Evolutionary conservation across 2,113 vertebrate genomes (phyloP).

Genomic region (Chloebia gouldiae): DNA sequence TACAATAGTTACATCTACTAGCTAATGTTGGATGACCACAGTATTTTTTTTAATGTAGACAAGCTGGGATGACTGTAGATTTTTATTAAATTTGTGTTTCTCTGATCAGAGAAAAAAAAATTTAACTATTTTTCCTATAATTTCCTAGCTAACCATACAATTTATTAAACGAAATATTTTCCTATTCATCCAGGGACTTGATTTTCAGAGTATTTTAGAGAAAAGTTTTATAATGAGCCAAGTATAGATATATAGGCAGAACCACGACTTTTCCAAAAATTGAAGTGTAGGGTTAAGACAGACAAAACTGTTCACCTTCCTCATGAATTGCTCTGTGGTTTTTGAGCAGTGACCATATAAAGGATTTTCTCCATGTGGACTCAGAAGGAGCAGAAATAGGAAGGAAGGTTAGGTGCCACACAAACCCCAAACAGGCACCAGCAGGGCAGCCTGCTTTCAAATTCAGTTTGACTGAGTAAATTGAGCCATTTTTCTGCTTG

Average conservation of each 20-base stretch:
- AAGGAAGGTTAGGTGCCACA: not conserved
- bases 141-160: not conserved
- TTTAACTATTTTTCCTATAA: not conserved
- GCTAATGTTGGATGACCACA: not conserved
- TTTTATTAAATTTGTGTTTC: not conserved
- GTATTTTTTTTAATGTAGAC: not conserved
- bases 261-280: not conserved
- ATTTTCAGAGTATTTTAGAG: not conserved
- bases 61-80: not conserved
- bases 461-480: not conserved
- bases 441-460: not conserved
- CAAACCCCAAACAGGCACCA: not conserved
- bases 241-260: not conserved
- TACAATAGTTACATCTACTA: not conserved
- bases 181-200: not conserved
- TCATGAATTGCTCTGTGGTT: not conserved
- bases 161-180: not conserved
- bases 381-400: not conserved
- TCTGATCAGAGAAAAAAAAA: not conserved
- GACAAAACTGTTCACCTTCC: not conserved
- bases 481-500: not conserved
- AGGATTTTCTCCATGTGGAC: not conserved
- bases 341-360: not conserved
- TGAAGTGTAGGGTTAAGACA: not conserved
- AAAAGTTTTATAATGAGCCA: not conserved